Base-by-base conservation (phyloP, 2,888 invertebrate species). In the Eupithecia vulgata region DNA sequence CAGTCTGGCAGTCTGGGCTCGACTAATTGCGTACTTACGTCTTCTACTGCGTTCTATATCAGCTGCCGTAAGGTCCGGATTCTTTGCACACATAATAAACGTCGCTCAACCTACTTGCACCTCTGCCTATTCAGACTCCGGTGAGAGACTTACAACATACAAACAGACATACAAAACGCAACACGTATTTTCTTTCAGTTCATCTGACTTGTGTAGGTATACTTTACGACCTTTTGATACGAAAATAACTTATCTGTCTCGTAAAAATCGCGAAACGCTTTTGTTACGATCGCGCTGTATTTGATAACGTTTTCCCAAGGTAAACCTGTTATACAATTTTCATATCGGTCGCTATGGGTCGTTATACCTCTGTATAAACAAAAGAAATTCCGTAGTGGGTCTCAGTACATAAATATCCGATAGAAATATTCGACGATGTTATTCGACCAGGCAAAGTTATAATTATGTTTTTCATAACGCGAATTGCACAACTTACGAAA, bases 21-120 rank as follows among this genome's bases (percentile, higher is more conserved):
- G 65, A 72, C 79, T 79, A 79, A 79, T 79, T 79, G 77, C 79
- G 71, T 79, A 80, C 78, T 78, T 78, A 77, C 76, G 72, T 74
- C 74, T 79, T 78, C 74, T 74, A 69, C 76, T 76, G 77, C 76
- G 77, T 78, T 73, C 76, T 79, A 76, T 75, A 77, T 76, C 74
- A 71, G 70, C 72, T 74, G 67, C 76, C 65, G 73, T 64, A 71
- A 68, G 68, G 72, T 71, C 69, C 45, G 48, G 73, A 78, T 77
- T 77, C 78, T 77, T 76, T 61, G 68, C 69, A 67, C 69, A 74
- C 72, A 59, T 76, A 74, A 76, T 76, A 76, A 77, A 76, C 59
- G 73, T 57, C 72, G 67, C 75, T 70, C 73, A 73, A 75, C 78
- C 77, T 77, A 72, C 72, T 76, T 76, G 71, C 74, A 76, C 68